These are phyloP conservation scores for Lepeophtheirus nordmannii DNA, from an alignment of 2,888 invertebrate species.

Conservation along the genomic window DNA sequence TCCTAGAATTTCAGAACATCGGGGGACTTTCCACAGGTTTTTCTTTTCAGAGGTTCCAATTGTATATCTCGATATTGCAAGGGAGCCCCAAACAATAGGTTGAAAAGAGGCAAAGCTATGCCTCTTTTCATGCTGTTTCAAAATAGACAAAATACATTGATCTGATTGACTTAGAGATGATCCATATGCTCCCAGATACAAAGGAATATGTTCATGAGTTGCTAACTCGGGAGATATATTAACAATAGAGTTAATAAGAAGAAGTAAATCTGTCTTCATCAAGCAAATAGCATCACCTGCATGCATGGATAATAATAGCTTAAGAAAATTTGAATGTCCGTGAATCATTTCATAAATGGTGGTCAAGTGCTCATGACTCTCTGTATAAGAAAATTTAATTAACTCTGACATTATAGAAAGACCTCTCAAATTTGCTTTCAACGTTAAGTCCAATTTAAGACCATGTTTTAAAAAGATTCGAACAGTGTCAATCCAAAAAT, in stretches of 20 bases:
- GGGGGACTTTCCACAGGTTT: neutral
- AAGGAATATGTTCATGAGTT: neutral
- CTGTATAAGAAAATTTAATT: neutral
- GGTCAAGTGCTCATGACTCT: neutral
- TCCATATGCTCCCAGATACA: constrained; percentile 7
- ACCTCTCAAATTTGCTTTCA: neutral
- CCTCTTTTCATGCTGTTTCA: neutral
- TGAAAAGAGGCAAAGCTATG: constrained; percentile 6
- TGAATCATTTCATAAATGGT: constrained; percentile 9
- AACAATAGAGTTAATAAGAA: neutral
- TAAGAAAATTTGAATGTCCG: constrained; percentile 14
- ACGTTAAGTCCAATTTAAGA: neutral
- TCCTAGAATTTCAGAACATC: constrained; percentile 7
- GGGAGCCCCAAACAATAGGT: constrained; percentile 14
- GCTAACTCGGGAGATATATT: neutral
- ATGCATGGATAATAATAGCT: constrained; percentile 1
- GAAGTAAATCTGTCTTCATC: neutral
- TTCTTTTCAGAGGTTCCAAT: neutral
- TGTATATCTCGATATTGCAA: neutral
- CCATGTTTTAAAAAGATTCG: constrained; percentile 11
- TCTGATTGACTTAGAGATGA: constrained; percentile 5
- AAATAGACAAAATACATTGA: constrained; percentile 1
- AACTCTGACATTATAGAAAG: neutral
- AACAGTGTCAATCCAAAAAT: neutral
- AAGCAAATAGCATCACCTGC: neutral